Conservation (phyloP, 2,113 vertebrate genomes). For the Alosa alosa region DNA sequence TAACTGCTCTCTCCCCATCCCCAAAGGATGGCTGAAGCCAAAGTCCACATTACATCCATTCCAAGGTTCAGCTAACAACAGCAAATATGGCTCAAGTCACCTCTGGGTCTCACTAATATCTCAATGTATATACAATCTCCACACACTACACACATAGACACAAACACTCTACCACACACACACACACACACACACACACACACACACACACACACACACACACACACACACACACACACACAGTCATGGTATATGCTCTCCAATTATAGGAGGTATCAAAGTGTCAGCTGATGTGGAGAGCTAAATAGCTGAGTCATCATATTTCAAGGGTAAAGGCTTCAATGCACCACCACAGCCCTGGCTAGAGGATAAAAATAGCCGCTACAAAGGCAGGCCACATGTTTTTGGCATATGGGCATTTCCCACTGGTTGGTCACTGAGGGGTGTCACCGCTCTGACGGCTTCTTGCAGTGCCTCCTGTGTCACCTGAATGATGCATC, state of each 20-base stretch:
- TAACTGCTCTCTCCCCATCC: background rate
- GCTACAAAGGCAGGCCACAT: conserved; percentile 37
- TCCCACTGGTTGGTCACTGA: conserved; percentile 24
- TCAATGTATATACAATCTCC: conserved; percentile 4
- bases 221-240: conserved; percentile 10
- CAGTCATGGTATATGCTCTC: conserved; percentile 15
- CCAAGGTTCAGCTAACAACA: background rate
- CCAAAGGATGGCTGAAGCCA: background rate
- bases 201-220: conserved; percentile 9
- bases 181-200: conserved; percentile 16
- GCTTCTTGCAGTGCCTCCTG: background rate
- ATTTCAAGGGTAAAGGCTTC: conserved; percentile 50
- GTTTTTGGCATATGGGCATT: conserved; percentile 21
- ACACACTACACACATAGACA: background rate
- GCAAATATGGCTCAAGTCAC: conserved; percentile 16
- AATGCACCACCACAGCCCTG: conserved; percentile 26
- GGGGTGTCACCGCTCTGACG: background rate
- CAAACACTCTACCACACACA: too few species aligned
- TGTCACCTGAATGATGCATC: background rate
- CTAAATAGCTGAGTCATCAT: conserved; percentile 39
- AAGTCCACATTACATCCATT: background rate
- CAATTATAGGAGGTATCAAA: conserved; percentile 35
- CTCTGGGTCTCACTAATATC: conserved; percentile 15
- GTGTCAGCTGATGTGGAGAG: conserved; percentile 37
- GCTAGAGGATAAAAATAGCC: conserved; percentile 45